Evolutionary conservation across 2,797 vertebrate species (phyloP).

Genomic region (Leontocebus nigricollis): DNA sequence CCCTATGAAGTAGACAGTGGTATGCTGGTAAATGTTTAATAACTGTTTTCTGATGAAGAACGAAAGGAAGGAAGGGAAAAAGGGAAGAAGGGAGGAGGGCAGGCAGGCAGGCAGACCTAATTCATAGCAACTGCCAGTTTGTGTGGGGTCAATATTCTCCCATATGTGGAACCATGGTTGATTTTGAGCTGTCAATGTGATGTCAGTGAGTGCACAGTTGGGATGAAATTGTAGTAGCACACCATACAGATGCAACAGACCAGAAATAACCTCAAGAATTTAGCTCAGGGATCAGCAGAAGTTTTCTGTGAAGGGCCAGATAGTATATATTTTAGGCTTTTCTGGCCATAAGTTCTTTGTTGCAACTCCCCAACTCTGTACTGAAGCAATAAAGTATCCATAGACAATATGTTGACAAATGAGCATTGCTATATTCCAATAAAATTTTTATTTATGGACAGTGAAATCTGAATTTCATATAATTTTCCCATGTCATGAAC

Average conservation of each 20-base stretch:
- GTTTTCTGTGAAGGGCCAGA: not conserved
- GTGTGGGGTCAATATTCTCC: not conserved
- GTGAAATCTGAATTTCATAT: not conserved
- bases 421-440: not conserved
- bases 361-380: not conserved
- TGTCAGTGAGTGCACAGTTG: not conserved
- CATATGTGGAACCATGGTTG: not conserved
- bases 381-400: not conserved
- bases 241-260: not conserved
- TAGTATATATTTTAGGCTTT: not conserved
- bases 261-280: not conserved
- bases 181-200: not conserved
- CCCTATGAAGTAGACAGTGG: not conserved
- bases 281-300: not conserved
- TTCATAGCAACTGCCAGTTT: not conserved
- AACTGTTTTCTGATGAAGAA: not conserved
- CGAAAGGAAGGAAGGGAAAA: not conserved
- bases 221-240: not conserved
- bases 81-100: too few species aligned
- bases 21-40: not conserved
- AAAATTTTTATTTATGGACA: not conserved
- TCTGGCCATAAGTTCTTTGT: not conserved
- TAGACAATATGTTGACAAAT: not conserved
- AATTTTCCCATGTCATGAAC: not conserved
- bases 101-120: not conserved